Evolutionary conservation across 2,888 invertebrate species (phyloP), one percentile per base, ranked within the genome.

Genomic region (Ypsolopha sequella): DNA sequence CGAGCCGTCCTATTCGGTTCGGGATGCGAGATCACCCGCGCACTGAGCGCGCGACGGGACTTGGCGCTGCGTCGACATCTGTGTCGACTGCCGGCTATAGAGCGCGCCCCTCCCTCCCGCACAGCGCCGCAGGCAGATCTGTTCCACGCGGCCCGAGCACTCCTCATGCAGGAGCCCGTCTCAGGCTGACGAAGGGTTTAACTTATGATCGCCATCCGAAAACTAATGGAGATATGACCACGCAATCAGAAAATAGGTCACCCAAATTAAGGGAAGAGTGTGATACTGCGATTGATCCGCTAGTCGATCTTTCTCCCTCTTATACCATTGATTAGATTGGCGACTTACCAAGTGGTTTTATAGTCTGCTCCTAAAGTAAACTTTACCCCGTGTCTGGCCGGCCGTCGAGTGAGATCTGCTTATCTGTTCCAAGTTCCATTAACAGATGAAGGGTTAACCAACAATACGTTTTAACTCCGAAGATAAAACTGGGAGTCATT

Each of bases 31-130:
- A 92, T 91, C 62, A 91, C 93, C 35, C 88, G 93, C 11, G 95
- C 95, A 0, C 74, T 95, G 48, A 93, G 93, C 59, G 95, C 95
- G 7, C 88, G 95, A 13, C 88, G 92, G 50, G 96, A 96, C 70
- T 80, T 95, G 53, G 91, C 92, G 35, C 88, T 95, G 54, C 85
- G 92, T 7, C 80, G 92, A 36, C 91, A 91, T 65, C 73, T 95
- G 47, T 92, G 92, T 65, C 89, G 91, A 59, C 74, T 93, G 60
- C 92, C 93, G 0, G 80, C 90, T 1, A 88, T 89, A 6, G 92
- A 92, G 60, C 77, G 88, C 50, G 87, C 88, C 14, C 86, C 80
- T 0, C 87, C 86, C 53, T 75, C 88, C 0, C 75, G 84, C 11
- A 72, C 74, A 36, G 68, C 80, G 1, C 78, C 82, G 9, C 84